Base-by-base conservation (phyloP, 2,113 vertebrate genomes). In the Ptilorrhoa leucosticta region DNA sequence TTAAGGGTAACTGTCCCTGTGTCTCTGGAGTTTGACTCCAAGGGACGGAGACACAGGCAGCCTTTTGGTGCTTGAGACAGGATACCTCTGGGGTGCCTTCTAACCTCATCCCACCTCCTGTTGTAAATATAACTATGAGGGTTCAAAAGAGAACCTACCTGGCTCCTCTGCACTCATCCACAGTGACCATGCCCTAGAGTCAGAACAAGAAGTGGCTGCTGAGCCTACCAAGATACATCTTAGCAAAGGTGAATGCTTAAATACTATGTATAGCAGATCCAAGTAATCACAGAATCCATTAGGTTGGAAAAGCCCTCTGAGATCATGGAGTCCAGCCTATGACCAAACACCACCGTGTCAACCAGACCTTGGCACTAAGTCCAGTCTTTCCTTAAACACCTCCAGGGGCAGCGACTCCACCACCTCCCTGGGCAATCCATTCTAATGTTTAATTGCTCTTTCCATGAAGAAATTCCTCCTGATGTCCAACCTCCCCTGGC, bases 271-370 rank as follows among this genome's bases (percentile, higher is more conserved):
- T 14, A 47, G 27, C 4, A 27, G 17, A 33, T 30, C 12, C 60
- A 28, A 61, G 50, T 37, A 28, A 31, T 28, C 48, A 28, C 22
- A 30, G 22, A 35, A 39, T 15, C 45, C 31, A 13, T 28, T 14
- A 13, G 4, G 24, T 40, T 30, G 47, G 26, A 69, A 75, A 83
- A 69, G n/a, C 64, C 17, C 39, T 60, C 70, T 27, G 47, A 60
- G 54, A 35, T 54, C 20, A 50, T 9, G 1, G 7, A 61, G 54
- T 31, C 54, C 39, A 50, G 40, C 23, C 69, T 45, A 15, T 21
- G 28, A n/a, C 33, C 1, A 1, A 53, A 39, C 20, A 66, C 18
- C 44, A 51, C 9, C 0, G 0, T 4, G 8, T 40, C 30, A 60
- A 30, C 20, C 15, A 51, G 23, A 60, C 13, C 28, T 28, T 3